Evolutionary conservation across 2,113 vertebrate species (phyloP), one percentile per base, ranked within the genome.

Genomic region (Ictalurus punctatus): DNA sequence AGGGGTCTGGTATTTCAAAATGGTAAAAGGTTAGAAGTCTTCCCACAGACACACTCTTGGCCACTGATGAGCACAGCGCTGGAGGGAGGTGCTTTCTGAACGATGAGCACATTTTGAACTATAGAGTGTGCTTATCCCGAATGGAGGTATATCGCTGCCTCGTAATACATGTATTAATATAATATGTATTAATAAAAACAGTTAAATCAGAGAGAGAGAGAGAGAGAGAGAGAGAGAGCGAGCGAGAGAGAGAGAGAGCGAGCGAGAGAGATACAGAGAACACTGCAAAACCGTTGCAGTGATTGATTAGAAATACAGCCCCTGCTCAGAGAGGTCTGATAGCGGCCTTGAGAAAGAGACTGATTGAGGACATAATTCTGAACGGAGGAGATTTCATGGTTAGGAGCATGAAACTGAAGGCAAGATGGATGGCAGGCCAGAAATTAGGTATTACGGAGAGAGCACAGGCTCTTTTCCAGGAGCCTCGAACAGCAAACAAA

Each of bases 311-410:
- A 93, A 93, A 92, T 90, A 94, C 92, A 86, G 92, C 89, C 17
- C 82, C 86, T 58, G 67, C 90, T 87, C 85, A 93, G 90, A 95
- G 92, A 92, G 90, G 76, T 87, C 91, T 90, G 91, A 93, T 92
- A 82, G 86, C 58, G 23, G 93, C 93, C 92, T 91, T 92, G 92
- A 93, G 92, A 94, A 91, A 94, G 86, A 90, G 67, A 91, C 93
- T 95, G 95, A 95, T 95, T 95, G 95, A 95, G 94, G 94, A 94
- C 94, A 93, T 95, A 90, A 96, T 95, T 93, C 93, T 94, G 93
- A 95, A 91, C 93, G 92, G 88, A 92, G 92, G 92, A 84, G 94
- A 95, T 96, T 95, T 96, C 95, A 95, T 90, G 93, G 94, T 95
- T 90, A 94, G 92, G 87, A 95, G 95, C 93, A 87, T 94, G 94